Evolutionary conservation across 1,140 invertebrate species (phyloP), one percentile per base, ranked within the genome.

Genomic region (Tribolium castaneum): DNA sequence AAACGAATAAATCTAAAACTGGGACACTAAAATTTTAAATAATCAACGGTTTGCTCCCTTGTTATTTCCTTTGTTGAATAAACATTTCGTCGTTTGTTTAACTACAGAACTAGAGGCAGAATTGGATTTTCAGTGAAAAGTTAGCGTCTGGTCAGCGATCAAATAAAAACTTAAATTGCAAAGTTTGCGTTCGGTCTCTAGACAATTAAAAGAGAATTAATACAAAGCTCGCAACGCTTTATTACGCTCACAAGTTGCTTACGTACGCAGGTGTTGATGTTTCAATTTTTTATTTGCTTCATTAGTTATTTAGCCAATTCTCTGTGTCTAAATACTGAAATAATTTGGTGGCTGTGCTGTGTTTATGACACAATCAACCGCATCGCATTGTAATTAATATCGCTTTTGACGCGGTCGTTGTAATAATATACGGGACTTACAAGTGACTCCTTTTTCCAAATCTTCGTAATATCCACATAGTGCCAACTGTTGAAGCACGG

Each of bases 381-480:
- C 19, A 50, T 30, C 10, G 12, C 12, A 19, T 12, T 22, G 34
- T 14, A 49, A 49, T 72, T 45, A 50, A 19, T 3, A 49, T 39
- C n/a, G 39, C 9, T 45, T 45, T 9, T 45, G 39, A 9, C 9
- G 39, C 1, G 12, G 12, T 10, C 35, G 34, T 6, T 30, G 6
- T 14, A n/a, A 54, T 6, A 70, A 50, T 10, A 19, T 1, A 19
- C 16, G 1, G 16, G 78, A 91, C 93, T 93, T 88, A 95, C 94
- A 86, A 80, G 93, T 94, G 7, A 95, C 92, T 66, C 93, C 93
- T 86, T 92, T 92, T 82, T 95, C 94, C 77, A 95, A 86, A 83
- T 94, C 92, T 85, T 95, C 94, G 86, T 94, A 93, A 86, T 92
- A 93, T 35, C 91, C 92, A 82, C 90, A 92, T 78, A 90, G 90